Evolutionary conservation across 2,888 invertebrate genomes (phyloP).

Genomic region (Strigamia crassipes): DNA sequence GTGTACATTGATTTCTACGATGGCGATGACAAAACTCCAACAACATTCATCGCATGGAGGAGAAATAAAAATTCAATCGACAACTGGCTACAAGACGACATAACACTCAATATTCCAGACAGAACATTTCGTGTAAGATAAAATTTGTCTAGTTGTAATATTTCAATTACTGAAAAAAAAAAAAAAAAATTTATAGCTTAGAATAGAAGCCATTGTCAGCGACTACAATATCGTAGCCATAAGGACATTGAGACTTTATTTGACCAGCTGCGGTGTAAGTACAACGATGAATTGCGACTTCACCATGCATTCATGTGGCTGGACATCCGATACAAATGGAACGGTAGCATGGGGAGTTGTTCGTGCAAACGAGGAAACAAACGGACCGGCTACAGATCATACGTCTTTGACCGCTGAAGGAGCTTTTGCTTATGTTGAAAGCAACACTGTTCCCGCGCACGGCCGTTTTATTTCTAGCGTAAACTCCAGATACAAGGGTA

Average conservation of each 20-base stretch:
- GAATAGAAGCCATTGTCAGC: background rate
- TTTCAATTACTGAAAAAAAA: background rate
- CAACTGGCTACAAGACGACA: background rate
- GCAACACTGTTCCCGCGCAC: background rate
- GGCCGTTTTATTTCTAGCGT: background rate
- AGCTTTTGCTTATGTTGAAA: background rate
- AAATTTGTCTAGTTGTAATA: background rate
- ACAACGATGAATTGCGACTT: too few species aligned
- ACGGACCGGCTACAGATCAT: background rate
- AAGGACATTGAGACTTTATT: background rate
- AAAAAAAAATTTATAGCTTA: background rate
- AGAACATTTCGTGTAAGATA: background rate
- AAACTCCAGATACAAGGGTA: background rate
- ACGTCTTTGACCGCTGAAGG: conserved; percentile 2
- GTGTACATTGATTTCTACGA: background rate
- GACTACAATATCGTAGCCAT: background rate
- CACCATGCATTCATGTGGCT: background rate
- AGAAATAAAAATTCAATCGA: background rate
- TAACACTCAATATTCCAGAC: background rate
- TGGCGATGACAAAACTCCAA: background rate
- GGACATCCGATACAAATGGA: background rate
- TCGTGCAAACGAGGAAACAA: background rate
- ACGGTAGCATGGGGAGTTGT: background rate
- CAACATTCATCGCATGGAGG: background rate
- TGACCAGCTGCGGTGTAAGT: background rate